Conservation (phyloP, 2,113 vertebrate genomes). For the Chloebia gouldiae region DNA sequence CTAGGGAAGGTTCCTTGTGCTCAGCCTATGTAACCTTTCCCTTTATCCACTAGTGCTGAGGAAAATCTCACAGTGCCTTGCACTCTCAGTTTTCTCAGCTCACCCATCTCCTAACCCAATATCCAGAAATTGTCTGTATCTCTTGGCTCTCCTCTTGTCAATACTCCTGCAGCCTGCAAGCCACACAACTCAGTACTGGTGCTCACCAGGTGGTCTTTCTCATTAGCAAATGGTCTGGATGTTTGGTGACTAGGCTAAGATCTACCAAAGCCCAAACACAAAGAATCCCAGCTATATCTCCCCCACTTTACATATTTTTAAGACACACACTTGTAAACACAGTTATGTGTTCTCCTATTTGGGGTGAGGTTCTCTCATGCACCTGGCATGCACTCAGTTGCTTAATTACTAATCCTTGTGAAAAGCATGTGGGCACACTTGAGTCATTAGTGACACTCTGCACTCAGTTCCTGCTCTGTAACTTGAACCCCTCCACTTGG, state of each 20-base stretch:
- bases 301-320: neutral
- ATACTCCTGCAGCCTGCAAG: neutral
- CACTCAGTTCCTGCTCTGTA: neutral
- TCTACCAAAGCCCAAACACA: neutral
- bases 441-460: neutral
- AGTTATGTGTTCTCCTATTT: neutral
- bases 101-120: rapidly evolving
- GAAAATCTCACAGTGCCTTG: neutral
- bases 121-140: neutral
- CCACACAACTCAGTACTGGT: neutral
- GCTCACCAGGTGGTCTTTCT: neutral
- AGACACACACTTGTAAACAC: neutral
- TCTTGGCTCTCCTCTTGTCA: neutral
- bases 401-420: neutral
- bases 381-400: neutral
- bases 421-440: neutral
- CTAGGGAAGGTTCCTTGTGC: neutral
- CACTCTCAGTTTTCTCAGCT: neutral
- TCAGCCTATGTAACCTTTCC: neutral
- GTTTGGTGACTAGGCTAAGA: neutral
- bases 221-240: neutral
- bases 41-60: neutral
- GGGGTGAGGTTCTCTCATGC: neutral
- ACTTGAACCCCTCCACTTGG: neutral
- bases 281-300: neutral